Conservation (phyloP, 2,797 vertebrate genomes). For the Lophotriccus pileatus region DNA sequence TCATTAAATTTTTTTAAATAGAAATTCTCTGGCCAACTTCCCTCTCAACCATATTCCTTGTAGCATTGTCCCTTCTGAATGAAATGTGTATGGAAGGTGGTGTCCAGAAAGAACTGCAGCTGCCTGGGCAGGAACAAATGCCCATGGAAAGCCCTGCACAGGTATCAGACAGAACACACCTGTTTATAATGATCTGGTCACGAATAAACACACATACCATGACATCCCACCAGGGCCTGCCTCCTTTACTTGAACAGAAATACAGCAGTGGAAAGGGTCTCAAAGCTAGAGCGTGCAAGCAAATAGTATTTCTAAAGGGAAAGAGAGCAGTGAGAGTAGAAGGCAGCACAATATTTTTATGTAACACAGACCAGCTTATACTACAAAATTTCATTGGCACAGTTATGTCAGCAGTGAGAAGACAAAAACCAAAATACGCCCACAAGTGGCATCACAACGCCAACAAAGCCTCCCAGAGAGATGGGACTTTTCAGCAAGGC, state of each 20-base stretch:
- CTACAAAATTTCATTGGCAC: constrained; percentile 44
- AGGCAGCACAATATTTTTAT: constrained; percentile 12
- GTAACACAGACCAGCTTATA: not conserved
- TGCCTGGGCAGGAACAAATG: not conserved
- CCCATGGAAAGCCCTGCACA: not conserved
- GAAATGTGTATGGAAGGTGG: not conserved
- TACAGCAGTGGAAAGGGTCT: not conserved
- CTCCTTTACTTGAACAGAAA: not conserved
- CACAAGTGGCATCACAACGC: constrained; percentile 38
- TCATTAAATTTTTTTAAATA: not conserved
- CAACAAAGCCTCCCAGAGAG: constrained; percentile 20
- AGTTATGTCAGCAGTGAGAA: constrained; percentile 41
- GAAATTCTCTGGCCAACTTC: not conserved
- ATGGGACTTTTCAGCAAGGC: constrained; percentile 12
- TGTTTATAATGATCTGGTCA: not conserved
- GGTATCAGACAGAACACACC: not conserved
- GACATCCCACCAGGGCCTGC: not conserved
- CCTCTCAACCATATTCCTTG: not conserved
- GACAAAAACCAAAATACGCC: constrained; percentile 11
- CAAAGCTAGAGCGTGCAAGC: not conserved
- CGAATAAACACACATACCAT: not conserved
- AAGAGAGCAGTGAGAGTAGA: not conserved
- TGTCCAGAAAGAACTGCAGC: not conserved
- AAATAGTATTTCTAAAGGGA: not conserved
- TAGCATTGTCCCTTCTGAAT: not conserved